Conservation (phyloP, 2,113 vertebrate genomes). For the Eonycteris spelaea region DNA sequence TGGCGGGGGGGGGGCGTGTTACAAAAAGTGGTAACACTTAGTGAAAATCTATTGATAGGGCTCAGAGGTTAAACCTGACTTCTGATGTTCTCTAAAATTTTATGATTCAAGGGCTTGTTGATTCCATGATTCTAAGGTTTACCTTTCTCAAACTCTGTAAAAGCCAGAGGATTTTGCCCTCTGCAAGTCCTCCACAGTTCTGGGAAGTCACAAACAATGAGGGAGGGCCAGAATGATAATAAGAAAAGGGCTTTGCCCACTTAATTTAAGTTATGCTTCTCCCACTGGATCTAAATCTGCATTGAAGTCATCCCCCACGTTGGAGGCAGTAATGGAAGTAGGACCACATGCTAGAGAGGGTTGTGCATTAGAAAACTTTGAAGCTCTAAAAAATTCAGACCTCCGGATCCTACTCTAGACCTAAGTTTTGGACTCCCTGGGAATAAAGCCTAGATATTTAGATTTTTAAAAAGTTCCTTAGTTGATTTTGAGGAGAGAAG, state of each 20-base stretch:
- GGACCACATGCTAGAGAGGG: not conserved
- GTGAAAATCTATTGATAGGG: not conserved
- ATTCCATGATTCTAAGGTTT: not conserved
- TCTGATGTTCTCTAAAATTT: conserved; percentile 15
- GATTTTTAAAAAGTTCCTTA: not conserved
- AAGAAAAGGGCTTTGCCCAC: not conserved
- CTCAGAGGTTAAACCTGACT: not conserved
- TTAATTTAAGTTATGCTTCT: not conserved
- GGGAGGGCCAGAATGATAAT: not conserved
- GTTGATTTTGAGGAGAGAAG: conserved; percentile 12
- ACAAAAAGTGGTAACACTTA: not conserved
- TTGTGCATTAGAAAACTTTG: not conserved
- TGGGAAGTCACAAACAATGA: not conserved
- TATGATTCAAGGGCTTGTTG: not conserved
- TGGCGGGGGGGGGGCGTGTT: not conserved
- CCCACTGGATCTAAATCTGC: not conserved
- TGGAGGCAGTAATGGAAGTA: not conserved
- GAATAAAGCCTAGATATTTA: not conserved
- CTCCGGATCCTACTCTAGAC: not conserved
- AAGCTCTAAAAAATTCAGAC: not conserved
- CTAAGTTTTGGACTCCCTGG: not conserved
- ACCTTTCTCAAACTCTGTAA: not conserved
- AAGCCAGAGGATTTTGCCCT: not conserved
- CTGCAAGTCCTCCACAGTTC: not conserved
- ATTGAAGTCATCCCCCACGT: not conserved